Percentiles rank a stretch among this genome's conserved stretches.
Conservation (phyloP, 1,140 invertebrate genomes). For the Zophobas atratus region DNA sequence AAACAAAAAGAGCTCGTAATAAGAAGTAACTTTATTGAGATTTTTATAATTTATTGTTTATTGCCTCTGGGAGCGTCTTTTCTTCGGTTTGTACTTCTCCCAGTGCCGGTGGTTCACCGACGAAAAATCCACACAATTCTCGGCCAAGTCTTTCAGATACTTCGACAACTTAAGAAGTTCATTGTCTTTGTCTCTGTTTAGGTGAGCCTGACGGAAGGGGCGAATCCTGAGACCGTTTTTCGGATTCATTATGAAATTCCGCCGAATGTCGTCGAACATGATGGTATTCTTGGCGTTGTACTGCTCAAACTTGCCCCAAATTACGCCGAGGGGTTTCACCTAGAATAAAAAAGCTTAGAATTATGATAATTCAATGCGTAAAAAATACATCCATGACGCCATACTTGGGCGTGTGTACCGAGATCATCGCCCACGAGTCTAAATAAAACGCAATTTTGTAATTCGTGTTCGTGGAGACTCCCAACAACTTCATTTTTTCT, state of each 20-base stretch:
- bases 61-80: slow-evolving; percentile 47
- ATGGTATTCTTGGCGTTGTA: slow-evolving; percentile 94
- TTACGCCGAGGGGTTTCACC: slow-evolving; percentile 96
- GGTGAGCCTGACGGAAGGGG: slow-evolving; percentile 91
- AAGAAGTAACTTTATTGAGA: slow-evolving; percentile 7
- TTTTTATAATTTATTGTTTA: neutral
- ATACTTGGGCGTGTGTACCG: slow-evolving; percentile 89
- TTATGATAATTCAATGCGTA: neutral
- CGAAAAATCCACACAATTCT: slow-evolving; percentile 86
- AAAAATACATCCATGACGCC: slow-evolving; percentile 86
- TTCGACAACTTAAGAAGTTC: slow-evolving; percentile 88
- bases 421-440: slow-evolving; percentile 95
- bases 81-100: slow-evolving; percentile 84
- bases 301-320: slow-evolving; percentile 96
- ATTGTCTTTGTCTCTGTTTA: slow-evolving; percentile 87
- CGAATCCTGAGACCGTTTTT: slow-evolving; percentile 92
- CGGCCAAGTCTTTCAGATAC: slow-evolving; percentile 90
- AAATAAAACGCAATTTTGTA: slow-evolving; percentile 96
- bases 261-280: slow-evolving; percentile 98
- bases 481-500: slow-evolving; percentile 95
- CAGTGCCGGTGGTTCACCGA: slow-evolving; percentile 91
- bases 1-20: neutral
- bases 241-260: slow-evolving; percentile 99
- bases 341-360: slow-evolving; percentile 68
- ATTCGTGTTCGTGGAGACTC: slow-evolving; percentile 84